Evolutionary conservation across 2,797 vertebrate genomes (phyloP).

Genomic region (Danionella dracula): DNA sequence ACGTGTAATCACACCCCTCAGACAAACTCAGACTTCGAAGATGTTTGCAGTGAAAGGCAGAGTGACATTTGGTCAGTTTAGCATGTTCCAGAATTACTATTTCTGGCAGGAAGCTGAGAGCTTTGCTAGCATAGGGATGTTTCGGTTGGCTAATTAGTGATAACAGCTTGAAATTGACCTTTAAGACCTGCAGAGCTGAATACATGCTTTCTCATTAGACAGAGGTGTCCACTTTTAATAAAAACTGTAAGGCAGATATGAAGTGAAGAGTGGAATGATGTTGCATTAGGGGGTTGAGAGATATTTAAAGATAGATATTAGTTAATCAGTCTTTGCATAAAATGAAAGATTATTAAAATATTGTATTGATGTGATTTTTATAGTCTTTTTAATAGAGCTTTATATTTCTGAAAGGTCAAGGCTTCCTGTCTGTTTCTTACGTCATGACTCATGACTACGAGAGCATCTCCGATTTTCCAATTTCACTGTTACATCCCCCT

Average conservation of each 20-base stretch:
- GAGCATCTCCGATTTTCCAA: neutral
- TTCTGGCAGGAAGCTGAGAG: neutral
- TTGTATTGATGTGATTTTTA: neutral
- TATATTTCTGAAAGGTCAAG: neutral
- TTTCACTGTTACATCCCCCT: neutral
- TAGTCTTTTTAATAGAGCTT: neutral
- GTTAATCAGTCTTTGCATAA: neutral
- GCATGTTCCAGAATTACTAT: neutral
- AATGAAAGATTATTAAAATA: neutral
- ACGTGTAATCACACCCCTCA: neutral
- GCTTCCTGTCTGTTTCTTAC: neutral
- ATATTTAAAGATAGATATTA: neutral
- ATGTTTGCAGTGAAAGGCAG: neutral
- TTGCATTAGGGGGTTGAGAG: neutral
- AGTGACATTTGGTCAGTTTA: conserved; percentile 8
- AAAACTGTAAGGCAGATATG: neutral
- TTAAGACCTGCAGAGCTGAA: neutral
- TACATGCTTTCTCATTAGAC: neutral
- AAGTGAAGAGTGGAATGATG: neutral
- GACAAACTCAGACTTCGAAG: neutral
- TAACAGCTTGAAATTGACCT: conserved; percentile 4
- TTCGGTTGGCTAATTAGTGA: conserved; percentile 14
- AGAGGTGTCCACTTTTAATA: neutral
- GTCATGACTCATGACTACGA: conserved; percentile 12
- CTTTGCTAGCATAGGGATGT: neutral